Conservation (phyloP, 2,888 invertebrate species). For the Hydriomena furcata region DNA sequence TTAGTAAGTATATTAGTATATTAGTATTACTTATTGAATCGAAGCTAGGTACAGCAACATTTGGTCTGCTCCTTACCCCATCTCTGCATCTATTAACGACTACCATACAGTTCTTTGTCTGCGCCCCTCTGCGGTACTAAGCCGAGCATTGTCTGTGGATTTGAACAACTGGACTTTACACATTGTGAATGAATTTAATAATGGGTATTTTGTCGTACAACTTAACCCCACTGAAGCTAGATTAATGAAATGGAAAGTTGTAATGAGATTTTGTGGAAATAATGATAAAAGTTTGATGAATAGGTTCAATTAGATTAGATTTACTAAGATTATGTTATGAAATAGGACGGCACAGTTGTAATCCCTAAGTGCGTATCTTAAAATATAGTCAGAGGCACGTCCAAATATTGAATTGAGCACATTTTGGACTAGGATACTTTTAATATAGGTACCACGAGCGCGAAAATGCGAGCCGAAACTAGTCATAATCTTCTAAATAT, state of each 20-base stretch:
- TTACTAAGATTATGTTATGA: no score
- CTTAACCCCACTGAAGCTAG: constrained; percentile 21
- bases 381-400: no score
- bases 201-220: constrained; percentile 31
- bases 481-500: no score
- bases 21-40: no score
- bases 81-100: constrained; percentile 19
- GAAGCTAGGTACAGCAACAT: no score
- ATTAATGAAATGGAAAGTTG: constrained; percentile 20
- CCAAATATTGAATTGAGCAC: no score
- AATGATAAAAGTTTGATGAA: constrained; percentile 8
- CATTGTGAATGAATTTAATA: constrained; percentile 35
- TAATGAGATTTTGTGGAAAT: constrained; percentile 19
- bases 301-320: constrained; percentile 9
- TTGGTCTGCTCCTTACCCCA: not conserved
- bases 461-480: no score
- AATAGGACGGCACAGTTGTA: no score
- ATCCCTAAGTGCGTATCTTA: no score
- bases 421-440: no score
- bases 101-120: constrained; percentile 23
- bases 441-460: no score
- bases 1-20: no score
- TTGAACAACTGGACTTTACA: constrained; percentile 35
- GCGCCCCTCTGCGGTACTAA: constrained; percentile 26
- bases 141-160: constrained; percentile 33